These are phyloP conservation scores for Halichoerus grypus DNA, from an alignment of 2,113 vertebrate species.

Conservation along the genomic window DNA sequence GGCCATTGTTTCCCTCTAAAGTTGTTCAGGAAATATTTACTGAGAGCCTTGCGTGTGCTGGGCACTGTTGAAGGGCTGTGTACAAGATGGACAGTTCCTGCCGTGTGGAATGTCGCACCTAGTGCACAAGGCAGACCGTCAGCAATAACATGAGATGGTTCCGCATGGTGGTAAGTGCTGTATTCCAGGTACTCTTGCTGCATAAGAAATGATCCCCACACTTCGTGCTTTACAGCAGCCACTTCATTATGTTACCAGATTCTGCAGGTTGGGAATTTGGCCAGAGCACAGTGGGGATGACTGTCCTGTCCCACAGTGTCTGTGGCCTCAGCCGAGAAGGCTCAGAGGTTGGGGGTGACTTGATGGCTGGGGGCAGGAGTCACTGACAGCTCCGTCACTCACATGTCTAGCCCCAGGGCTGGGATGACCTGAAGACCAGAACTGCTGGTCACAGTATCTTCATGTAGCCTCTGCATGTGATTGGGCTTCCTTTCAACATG, in stretches of 20 bases:
- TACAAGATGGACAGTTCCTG: neutral
- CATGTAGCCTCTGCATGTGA: neutral
- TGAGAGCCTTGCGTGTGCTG: neutral
- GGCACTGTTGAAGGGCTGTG: neutral
- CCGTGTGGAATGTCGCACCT: rapidly evolving
- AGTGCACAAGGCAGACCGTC: neutral
- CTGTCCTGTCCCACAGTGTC: neutral
- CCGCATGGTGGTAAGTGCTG: rapidly evolving
- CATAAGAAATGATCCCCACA: neutral
- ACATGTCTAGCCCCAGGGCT: neutral
- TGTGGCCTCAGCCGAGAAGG: neutral
- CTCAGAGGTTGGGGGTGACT: neutral
- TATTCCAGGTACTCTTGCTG: neutral
- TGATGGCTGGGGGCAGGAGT: neutral
- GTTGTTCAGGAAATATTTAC: neutral
- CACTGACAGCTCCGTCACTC: neutral
- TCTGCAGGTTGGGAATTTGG: neutral
- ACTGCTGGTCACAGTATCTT: neutral
- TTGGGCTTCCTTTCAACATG: neutral
- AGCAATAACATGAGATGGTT: neutral
- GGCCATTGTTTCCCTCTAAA: neutral
- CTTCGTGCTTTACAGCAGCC: neutral
- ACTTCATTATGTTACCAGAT: rapidly evolving
- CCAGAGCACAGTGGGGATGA: neutral
- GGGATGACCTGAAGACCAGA: neutral